Evolutionary conservation across 92 coral and sea anemone genomes (phyloP), one percentile per base, ranked within the genome.

Genomic region (Paramuricea clavata): DNA sequence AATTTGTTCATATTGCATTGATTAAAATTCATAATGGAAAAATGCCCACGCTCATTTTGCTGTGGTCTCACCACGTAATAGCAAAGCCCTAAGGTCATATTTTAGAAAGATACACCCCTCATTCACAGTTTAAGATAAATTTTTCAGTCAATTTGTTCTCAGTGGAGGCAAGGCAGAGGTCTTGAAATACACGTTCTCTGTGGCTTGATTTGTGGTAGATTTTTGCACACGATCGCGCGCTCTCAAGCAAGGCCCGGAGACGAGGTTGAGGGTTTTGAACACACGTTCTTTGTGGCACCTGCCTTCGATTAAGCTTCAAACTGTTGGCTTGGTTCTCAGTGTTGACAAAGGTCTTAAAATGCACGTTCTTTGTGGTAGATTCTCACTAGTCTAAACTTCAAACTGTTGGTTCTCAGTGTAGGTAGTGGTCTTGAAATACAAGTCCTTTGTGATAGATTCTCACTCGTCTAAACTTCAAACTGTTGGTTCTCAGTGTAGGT

Each of bases 1-100:
- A 76, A 76, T 30, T 22, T 49, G 47, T 36, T 49, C 82, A 76
- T 52, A 31, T 33, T 50, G 82, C 43, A 42, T 50, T 76, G 67
- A 76, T 76, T 76, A 76, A 74, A 60, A 60, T 0, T 32, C 23
- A 33, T 27, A 28, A 30, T 65, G 72, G 10, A 52, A 76, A 19
- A 49, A 76, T 32, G 68, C 68, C 39, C 23, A 11, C 12, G 0
- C 17, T n/a, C 49, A 49, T 44, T 22, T 12, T 43, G n/a, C n/a
- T 74, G 62, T 5, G 81, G 61, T 23, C 62, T 35, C 33, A n/a
- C 68, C 10, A 50, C 21, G 41, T 30, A 74, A 47, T 33, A 19
- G 34, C 23, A 21, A 54, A 54, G 62, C 62, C 62, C 62, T 54
- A 54, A 54, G 62, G 62, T 54, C 25, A 54, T n/a, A 22, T 60